Evolutionary conservation across 2,888 invertebrate genomes (phyloP), one percentile per base, ranked within the genome.

Genomic region (Blastobasis adustella): DNA sequence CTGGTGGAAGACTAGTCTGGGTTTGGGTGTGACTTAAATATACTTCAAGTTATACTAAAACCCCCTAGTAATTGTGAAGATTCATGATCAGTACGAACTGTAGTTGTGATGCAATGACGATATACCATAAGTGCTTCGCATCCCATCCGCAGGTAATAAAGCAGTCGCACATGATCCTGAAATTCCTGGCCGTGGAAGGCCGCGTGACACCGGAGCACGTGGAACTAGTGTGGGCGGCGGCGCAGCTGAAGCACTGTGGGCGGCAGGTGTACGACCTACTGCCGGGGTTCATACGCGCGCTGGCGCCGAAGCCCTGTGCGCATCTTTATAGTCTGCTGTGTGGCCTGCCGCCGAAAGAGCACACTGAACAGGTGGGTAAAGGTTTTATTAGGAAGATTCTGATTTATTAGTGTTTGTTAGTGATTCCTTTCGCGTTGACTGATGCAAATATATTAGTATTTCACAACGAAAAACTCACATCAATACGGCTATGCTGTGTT

Each of bases 221-320:
- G 62, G 96, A 97, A 72, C 91, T 95, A 43, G 96, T 98, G 58
- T 98, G 98, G 98, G 95, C 96, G 60, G 96, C 98, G 0, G 96
- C 97, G 0, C 98, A 98, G 77, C 79, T 98, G 49, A 98, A 98
- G 76, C 98, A 98, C 77, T 98, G 98, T 74, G 95, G 97, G 0
- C 94, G 97, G 65, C 97, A 97, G 58, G 97, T 98, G 56, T 95
- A 96, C 72, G 98, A 98, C 79, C 89, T 97, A 45, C 82, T 98
- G 57, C 96, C 96, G 0, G 95, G 96, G 0, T 90, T 98, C 58
- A 97, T 98, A 3, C 95, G 98, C 69, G 96, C 97, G 69, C 82
- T 98, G 55, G 95, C 97, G 7, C 94, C 96, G 0, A 93, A 94
- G 42, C 96, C 97, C 0, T 96, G 97, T 42, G 90, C 96, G 47